phyloP scores from a whole-genome alignment of 2,888 invertebrate genomes.

The Melanophora roralis region DNA sequence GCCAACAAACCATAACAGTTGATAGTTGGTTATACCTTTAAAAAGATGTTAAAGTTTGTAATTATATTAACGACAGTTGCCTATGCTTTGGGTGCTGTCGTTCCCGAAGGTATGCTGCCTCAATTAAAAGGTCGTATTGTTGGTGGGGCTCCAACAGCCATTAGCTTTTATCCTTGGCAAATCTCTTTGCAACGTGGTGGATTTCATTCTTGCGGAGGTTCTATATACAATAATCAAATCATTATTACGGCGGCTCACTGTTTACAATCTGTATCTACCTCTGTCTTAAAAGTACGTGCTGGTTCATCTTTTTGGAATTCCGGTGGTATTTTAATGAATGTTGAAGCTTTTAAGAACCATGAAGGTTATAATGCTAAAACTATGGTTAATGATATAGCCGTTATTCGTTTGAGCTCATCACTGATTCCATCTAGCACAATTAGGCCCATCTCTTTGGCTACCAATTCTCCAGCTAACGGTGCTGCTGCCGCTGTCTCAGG shows the following conservation, averaged over 20 bases:
- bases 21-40: not conserved
- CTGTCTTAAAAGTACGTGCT: slow-evolving; percentile 56
- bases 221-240: slow-evolving; percentile 77
- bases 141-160: slow-evolving; percentile 67
- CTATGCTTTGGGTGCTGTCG: slow-evolving; percentile 65
- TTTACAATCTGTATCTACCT: slow-evolving; percentile 65
- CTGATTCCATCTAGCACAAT: slow-evolving; percentile 75
- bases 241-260: slow-evolving; percentile 82
- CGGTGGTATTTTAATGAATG: slow-evolving; percentile 72
- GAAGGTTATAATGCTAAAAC: slow-evolving; percentile 76
- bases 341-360: slow-evolving; percentile 69
- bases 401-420: slow-evolving; percentile 78
- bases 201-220: slow-evolving; percentile 80
- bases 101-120: slow-evolving; percentile 68
- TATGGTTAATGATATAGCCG: slow-evolving; percentile 80
- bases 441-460: slow-evolving; percentile 75
- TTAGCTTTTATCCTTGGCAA: slow-evolving; percentile 69
- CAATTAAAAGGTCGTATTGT: slow-evolving; percentile 73
- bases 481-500: slow-evolving; percentile 57
- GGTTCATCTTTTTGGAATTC: slow-evolving; percentile 71
- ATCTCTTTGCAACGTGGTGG: slow-evolving; percentile 73
- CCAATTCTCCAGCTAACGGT: slow-evolving; percentile 53
- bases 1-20: not conserved
- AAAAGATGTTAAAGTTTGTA: slow-evolving; percentile 63
- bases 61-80: slow-evolving; percentile 61